Evolutionary conservation across 2,797 vertebrate genomes (phyloP).

Genomic region (Hydrophis major): DNA sequence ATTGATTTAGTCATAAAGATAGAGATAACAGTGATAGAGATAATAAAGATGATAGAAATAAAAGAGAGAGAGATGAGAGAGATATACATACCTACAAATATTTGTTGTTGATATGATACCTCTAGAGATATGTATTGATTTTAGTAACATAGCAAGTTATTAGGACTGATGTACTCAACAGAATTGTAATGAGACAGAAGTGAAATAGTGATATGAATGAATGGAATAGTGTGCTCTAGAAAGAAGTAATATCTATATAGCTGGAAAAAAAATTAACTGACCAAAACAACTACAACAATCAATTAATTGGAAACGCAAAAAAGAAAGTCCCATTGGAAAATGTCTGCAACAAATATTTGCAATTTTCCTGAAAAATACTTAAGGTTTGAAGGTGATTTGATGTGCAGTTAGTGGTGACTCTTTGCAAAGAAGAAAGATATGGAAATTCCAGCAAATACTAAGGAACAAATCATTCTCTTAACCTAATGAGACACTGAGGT

Average conservation of each 20-base stretch:
- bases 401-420: background rate
- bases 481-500: background rate
- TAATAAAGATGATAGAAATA: background rate
- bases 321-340: background rate
- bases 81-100: background rate
- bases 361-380: background rate
- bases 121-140: background rate
- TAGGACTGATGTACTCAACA: background rate
- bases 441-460: background rate
- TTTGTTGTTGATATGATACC: background rate
- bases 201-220: background rate
- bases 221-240: background rate
- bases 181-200: conserved; percentile 5
- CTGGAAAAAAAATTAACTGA: background rate
- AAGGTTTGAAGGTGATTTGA: background rate
- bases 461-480: background rate
- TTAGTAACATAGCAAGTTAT: background rate
- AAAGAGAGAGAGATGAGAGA: background rate
- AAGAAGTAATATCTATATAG: background rate
- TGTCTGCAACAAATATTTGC: background rate
- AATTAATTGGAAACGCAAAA: background rate
- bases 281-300: background rate
- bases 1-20: background rate
- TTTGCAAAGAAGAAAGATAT: background rate
- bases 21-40: background rate